phyloP scores from a whole-genome alignment of 2,888 invertebrate species.

The Charanyca ferruginea region DNA sequence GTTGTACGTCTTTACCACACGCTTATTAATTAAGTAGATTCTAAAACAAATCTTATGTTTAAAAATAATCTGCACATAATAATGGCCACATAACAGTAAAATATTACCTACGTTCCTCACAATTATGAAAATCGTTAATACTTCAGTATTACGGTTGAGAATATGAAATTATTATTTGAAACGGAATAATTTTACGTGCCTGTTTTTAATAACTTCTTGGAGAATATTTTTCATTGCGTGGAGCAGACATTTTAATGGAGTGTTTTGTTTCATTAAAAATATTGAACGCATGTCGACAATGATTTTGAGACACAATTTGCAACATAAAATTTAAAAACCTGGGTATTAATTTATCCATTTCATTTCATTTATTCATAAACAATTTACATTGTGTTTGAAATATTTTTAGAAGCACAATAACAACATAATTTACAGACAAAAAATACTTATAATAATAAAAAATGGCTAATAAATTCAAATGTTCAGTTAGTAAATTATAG shows the following conservation, averaged over 20 bases:
- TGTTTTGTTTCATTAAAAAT: slow-evolving; percentile 18
- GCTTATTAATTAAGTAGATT: background rate
- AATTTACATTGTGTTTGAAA: too few relatives aligned
- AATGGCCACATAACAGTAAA: background rate
- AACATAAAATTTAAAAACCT: too few relatives aligned
- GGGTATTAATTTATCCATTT: too few relatives aligned
- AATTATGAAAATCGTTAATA: slow-evolving; percentile 1
- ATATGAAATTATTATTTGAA: slow-evolving; percentile 35
- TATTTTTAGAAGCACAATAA: too few relatives aligned
- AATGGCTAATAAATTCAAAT: too few relatives aligned
- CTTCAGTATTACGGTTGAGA: background rate
- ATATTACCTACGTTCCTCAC: background rate
- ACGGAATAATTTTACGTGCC: slow-evolving; percentile 18
- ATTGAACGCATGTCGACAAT: background rate
- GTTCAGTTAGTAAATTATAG: too few relatives aligned
- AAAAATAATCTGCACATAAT: background rate
- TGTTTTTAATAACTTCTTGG: slow-evolving; percentile 23
- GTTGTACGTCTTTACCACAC: background rate
- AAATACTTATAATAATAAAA: too few relatives aligned
- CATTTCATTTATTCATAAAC: too few relatives aligned
- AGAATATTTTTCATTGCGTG: slow-evolving; percentile 18
- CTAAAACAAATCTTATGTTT: background rate
- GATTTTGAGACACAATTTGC: too few relatives aligned
- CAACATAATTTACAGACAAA: too few relatives aligned
- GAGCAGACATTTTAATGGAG: slow-evolving; percentile 17